Evolutionary conservation across 2,888 invertebrate species (phyloP).

Genomic region (Oscheius sp.): DNA sequence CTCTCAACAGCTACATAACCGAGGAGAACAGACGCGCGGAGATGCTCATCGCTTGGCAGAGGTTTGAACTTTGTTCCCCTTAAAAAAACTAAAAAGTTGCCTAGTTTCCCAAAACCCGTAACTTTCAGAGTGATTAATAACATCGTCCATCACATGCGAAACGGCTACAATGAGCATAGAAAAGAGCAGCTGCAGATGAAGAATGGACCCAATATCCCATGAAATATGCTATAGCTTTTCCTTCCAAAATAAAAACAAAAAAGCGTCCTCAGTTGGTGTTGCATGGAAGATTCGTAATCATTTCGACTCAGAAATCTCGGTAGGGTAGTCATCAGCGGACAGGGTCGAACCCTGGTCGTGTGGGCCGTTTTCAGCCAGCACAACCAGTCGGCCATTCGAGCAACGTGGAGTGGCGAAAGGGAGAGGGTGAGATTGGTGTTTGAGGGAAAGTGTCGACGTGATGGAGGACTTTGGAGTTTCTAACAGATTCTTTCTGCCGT

Average conservation of each 20-base stretch:
- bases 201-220: constrained; percentile 14
- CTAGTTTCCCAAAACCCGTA: too few relatives aligned
- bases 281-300: constrained; percentile 29
- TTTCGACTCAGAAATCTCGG: constrained; percentile 28
- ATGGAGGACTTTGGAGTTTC: background rate
- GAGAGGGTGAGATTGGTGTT: too few relatives aligned
- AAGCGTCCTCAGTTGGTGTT: constrained; percentile 32
- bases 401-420: background rate
- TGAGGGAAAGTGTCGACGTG: too few relatives aligned
- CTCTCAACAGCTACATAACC: constrained; percentile 45
- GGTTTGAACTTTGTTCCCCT: constrained; percentile 27
- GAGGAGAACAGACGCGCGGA: constrained; percentile 53
- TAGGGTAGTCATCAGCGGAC: constrained; percentile 9
- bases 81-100: background rate
- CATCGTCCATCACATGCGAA: constrained; percentile 58
- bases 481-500: background rate
- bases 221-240: background rate
- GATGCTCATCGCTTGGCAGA: constrained; percentile 59
- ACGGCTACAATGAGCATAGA: constrained; percentile 55
- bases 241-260: constrained; percentile 11
- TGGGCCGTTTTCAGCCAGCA: background rate
- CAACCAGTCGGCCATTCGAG: constrained; percentile 19
- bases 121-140: constrained; percentile 53
- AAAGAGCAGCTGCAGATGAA: constrained; percentile 37
- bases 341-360: constrained; percentile 1